phyloP scores from a whole-genome alignment of 2,113 vertebrate species.

The Conger conger region DNA sequence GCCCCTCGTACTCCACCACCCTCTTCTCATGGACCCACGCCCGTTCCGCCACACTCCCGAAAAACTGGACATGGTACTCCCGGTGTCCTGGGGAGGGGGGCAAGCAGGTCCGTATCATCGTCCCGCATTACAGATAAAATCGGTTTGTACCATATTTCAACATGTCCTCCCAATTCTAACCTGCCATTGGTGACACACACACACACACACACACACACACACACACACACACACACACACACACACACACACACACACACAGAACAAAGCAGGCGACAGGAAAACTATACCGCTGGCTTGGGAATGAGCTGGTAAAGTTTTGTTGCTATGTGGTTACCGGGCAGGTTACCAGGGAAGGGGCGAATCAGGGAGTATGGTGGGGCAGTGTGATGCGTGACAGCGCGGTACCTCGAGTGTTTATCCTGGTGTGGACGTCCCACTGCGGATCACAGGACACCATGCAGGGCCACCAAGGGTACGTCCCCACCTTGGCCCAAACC shows the following conservation, averaged over 20 bases:
- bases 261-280: too few relatives aligned
- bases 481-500: slow-evolving; percentile 98
- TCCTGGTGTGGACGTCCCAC: slow-evolving; percentile 93
- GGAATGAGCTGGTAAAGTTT: too few relatives aligned
- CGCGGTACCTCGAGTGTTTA: slow-evolving; percentile 89
- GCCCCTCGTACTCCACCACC: slow-evolving; percentile 86
- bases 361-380: neutral
- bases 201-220: too few relatives aligned
- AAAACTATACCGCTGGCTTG: too few relatives aligned
- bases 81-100: slow-evolving; percentile 76
- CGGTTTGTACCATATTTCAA: too few relatives aligned
- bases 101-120: neutral
- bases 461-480: slow-evolving; percentile 98
- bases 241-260: too few relatives aligned
- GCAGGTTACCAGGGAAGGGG: too few relatives aligned
- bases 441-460: slow-evolving; percentile 98
- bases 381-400: neutral
- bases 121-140: too few relatives aligned
- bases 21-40: slow-evolving; percentile 98
- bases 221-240: too few relatives aligned
- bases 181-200: too few relatives aligned
- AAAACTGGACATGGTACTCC: slow-evolving; percentile 98
- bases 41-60: slow-evolving; percentile 92
- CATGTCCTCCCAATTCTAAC: too few relatives aligned
- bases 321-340: too few relatives aligned